phyloP scores from a whole-genome alignment of 2,888 invertebrate species.

The Reticulitermes lucifugus region DNA sequence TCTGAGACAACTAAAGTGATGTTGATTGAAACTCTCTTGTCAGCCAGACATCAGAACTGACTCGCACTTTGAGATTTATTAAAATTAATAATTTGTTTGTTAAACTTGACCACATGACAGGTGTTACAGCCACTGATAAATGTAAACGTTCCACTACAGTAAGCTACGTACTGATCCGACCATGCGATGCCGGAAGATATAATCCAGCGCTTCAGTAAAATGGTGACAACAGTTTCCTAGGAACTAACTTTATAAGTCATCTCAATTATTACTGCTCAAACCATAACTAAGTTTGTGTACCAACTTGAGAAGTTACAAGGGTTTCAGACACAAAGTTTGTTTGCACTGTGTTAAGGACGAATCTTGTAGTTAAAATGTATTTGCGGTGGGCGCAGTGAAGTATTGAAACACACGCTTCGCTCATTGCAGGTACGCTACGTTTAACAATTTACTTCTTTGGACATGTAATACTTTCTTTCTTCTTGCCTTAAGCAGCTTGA shows the following conservation, averaged over 20 bases:
- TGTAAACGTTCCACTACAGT: constrained; percentile 8
- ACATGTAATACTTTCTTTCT: not conserved
- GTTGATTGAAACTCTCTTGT: not conserved
- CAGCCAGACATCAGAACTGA: not conserved
- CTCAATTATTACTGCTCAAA: not conserved
- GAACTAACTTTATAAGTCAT: not conserved
- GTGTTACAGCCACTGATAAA: not conserved
- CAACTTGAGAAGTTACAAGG: not conserved
- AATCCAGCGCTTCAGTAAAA: not conserved
- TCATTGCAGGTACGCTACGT: not conserved
- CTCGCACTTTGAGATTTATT: not conserved
- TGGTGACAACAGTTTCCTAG: not conserved
- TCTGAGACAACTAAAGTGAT: not conserved
- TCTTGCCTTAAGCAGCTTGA: not conserved
- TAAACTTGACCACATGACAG: not conserved
- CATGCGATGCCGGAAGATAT: not conserved
- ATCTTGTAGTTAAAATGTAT: not conserved
- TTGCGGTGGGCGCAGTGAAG: not conserved
- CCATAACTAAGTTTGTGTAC: not conserved
- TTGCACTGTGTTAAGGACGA: not conserved
- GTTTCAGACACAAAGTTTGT: not conserved
- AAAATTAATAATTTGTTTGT: not conserved
- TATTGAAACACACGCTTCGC: not conserved
- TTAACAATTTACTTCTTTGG: not conserved
- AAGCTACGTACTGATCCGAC: not conserved